Evolutionary conservation across 1,140 invertebrate genomes (phyloP), one percentile per base, ranked within the genome.

Genomic region (Ooceraea biroi): DNA sequence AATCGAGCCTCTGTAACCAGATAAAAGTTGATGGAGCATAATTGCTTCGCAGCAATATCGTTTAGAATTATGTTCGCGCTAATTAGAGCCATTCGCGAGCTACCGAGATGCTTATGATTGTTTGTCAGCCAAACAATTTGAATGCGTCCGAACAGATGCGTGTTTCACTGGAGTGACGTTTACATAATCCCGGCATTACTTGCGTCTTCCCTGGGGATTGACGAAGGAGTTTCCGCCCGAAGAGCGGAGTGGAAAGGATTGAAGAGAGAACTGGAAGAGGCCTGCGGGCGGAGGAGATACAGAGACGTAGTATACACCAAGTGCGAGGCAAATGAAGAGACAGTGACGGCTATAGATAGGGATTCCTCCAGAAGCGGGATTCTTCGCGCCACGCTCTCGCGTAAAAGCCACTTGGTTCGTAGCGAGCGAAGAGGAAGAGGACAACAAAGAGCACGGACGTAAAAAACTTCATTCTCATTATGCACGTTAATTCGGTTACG

Each of bases 151-250:
- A 91, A 91, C 91, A 92, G 88, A 92, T 91, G 90, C 86, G 90
- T 90, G 87, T 92, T 89, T 91, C 90, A 83, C 86, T 85, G 72
- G 88, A 92, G 88, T 92, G 92, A 93, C 92, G 92, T 93, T 93
- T 94, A 93, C 92, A 93, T 94, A 93, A 93, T 94, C 92, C 93
- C 92, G 90, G 90, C 87, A 94, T 93, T 94, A 94, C 88, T 92
- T 89, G 88, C 86, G 87, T 91, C 88, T 87, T 89, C 88, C 88
- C 85, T 58, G 83, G 89, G 89, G 87, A 86, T 91, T 88, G 87
- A 87, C 90, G 73, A 90, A 90, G 90, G 86, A 88, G 87, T 90
- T 88, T 88, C 83, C 80, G 83, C 82, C 58, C 83, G 88, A 77
- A 91, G 65, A 82, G 83, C 72, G 85, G 71, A 84, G 84, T 85